Percentiles rank a stretch among this genome's conserved stretches.
These are phyloP conservation scores for Sphyrna mokarran DNA, from an alignment of 2,113 vertebrate genomes.

Conservation along the genomic window DNA sequence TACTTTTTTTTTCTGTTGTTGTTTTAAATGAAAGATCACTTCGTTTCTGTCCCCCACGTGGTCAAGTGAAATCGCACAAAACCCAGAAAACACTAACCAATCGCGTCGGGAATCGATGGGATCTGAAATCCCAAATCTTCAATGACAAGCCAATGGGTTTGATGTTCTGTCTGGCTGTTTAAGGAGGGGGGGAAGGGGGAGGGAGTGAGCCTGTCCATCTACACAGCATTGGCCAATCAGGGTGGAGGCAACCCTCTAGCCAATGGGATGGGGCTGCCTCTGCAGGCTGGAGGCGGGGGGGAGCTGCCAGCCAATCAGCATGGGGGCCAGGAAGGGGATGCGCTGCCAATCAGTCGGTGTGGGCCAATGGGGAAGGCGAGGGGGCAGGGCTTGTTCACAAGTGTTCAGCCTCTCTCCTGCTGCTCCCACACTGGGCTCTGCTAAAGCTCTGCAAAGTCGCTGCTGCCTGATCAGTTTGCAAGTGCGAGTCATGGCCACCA, in stretches of 20 bases:
- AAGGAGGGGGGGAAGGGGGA: background rate
- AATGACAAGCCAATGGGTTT: background rate
- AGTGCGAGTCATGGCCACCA: slow-evolving; percentile 87
- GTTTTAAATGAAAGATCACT: slow-evolving; percentile 21
- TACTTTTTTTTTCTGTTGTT: slow-evolving; percentile 9
- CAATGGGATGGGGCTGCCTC: background rate
- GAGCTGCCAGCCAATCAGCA: slow-evolving; percentile 48
- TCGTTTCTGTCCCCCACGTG: slow-evolving; percentile 30
- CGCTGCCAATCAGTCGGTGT: slow-evolving; percentile 36
- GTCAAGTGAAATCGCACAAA: background rate
- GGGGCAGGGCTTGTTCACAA: slow-evolving; percentile 55
- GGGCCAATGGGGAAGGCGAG: slow-evolving; percentile 47
- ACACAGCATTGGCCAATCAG: background rate
- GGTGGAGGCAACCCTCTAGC: background rate
- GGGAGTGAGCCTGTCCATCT: background rate
- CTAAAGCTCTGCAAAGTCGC: slow-evolving; percentile 73
- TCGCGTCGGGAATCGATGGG: background rate
- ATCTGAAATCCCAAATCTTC: background rate
- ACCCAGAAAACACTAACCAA: background rate
- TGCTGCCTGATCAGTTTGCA: slow-evolving; percentile 67
- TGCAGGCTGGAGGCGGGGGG: slow-evolving; percentile 45
- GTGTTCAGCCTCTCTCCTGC: slow-evolving; percentile 55
- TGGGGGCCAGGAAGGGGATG: slow-evolving; percentile 52
- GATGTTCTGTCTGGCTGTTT: no score
- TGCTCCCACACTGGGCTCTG: slow-evolving; percentile 47